Conservation (phyloP, 2,888 invertebrate genomes). For the Leptopterna dolabrata region DNA sequence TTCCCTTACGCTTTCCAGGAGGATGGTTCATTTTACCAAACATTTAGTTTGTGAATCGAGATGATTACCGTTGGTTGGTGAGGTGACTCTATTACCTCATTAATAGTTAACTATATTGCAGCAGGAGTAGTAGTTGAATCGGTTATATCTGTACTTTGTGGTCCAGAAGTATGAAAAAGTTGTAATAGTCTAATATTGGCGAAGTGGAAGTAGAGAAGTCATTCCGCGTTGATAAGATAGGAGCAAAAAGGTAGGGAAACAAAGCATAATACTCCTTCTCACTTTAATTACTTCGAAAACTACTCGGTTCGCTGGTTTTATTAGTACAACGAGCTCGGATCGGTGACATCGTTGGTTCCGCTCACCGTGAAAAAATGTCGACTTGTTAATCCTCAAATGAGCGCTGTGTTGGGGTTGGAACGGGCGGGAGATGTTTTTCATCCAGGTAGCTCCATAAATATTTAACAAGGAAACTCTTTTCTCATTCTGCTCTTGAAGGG, state of each 20-base stretch:
- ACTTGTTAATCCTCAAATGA: not conserved
- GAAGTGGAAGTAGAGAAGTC: not conserved
- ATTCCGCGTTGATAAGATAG: not conserved
- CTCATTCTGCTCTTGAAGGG: not conserved
- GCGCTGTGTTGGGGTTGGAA: not conserved
- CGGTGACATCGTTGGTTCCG: not conserved
- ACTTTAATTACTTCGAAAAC: not conserved
- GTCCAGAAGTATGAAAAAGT: not conserved
- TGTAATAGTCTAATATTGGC: no score
- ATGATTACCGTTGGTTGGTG: no score
- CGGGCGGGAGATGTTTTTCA: not conserved
- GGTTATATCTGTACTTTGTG: not conserved
- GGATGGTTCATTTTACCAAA: no score
- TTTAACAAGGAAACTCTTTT: not conserved
- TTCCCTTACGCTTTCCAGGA: no score
- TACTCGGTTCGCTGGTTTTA: not conserved
- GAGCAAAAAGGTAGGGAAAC: not conserved
- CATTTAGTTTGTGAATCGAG: no score
- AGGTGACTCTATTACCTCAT: no score
- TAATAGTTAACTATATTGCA: no score
- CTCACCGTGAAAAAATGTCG: not conserved
- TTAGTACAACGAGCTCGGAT: not conserved
- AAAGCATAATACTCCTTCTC: not conserved
- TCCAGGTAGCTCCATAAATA: not conserved
- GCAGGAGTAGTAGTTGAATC: no score